Evolutionary conservation across 1,140 invertebrate genomes (phyloP).

Genomic region (Drosophila pallidifrons): DNA sequence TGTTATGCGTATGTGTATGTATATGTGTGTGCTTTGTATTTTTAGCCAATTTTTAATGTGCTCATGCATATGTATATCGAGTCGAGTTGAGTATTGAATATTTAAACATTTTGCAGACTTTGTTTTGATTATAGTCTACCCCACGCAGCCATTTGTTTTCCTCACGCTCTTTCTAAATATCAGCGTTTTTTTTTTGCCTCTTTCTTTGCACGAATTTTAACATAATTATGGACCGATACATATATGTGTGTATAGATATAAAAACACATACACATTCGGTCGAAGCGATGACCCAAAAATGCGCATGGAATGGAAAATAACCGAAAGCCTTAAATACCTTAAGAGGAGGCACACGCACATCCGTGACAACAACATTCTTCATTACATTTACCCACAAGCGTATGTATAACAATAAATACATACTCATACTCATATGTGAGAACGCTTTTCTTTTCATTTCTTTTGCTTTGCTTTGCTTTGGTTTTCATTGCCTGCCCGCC

Average conservation of each 20-base stretch:
- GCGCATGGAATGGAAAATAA: slow-evolving; percentile 63
- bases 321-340: slow-evolving; percentile 63
- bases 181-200: slow-evolving; percentile 34
- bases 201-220: slow-evolving; percentile 34
- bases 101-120: slow-evolving; percentile 74
- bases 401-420: neutral
- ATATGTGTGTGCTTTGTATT: slow-evolving; percentile 9
- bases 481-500: neutral
- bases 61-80: slow-evolving; percentile 40
- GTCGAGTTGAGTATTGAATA: slow-evolving; percentile 43
- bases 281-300: slow-evolving; percentile 57
- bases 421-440: slow-evolving; percentile 9
- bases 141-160: slow-evolving; percentile 58
- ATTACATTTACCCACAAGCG: no score
- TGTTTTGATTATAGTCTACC: slow-evolving; percentile 67
- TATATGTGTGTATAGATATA: no score
- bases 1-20: neutral
- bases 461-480: slow-evolving; percentile 23
- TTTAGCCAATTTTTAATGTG: slow-evolving; percentile 39
- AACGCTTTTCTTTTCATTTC: slow-evolving; percentile 42
- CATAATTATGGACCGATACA: slow-evolving; percentile 38
- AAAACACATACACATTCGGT: slow-evolving; percentile 3
- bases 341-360: slow-evolving; percentile 28
- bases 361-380: no score
- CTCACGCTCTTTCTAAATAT: slow-evolving; percentile 75